Percentiles rank a stretch among this genome's conserved stretches.
Evolutionary conservation across 1,140 invertebrate species (phyloP).

Genomic region (Colletes gigas): DNA sequence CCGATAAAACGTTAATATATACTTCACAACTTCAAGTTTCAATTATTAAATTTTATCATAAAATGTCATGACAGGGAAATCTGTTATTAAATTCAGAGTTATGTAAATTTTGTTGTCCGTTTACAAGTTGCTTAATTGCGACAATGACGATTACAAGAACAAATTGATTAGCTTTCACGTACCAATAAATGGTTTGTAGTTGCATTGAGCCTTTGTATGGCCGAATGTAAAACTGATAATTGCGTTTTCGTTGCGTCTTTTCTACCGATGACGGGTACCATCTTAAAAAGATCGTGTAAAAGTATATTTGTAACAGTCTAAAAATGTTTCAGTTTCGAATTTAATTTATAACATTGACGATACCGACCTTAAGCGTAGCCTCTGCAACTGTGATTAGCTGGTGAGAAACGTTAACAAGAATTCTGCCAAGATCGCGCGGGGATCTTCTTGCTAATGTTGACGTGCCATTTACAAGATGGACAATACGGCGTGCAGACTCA

Average conservation of each 20-base stretch:
- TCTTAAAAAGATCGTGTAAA: constrained; percentile 60
- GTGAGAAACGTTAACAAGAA: constrained; percentile 71
- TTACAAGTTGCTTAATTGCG: not conserved
- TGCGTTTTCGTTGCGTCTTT: constrained; percentile 53
- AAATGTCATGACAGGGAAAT: no score
- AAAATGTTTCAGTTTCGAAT: no score
- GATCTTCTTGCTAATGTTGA: constrained; percentile 81
- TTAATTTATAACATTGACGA: no score
- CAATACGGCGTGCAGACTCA: constrained; percentile 87
- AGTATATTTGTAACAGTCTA: not conserved
- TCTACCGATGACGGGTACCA: constrained; percentile 65
- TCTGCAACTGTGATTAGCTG: constrained; percentile 69
- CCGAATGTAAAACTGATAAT: constrained; percentile 58
- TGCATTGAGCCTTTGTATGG: constrained; percentile 70
- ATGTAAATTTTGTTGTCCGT: not conserved
- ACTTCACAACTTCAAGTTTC: no score
- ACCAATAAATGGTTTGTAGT: constrained; percentile 74
- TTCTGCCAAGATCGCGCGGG: constrained; percentile 75
- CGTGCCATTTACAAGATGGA: constrained; percentile 88
- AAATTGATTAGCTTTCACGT: constrained; percentile 37
- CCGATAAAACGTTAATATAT: no score
- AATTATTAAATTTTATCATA: no score
- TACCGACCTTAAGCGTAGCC: constrained; percentile 69
- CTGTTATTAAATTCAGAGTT: not conserved
- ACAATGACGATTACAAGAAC: not conserved